Evolutionary conservation across 2,113 vertebrate species (phyloP), one percentile per base, ranked within the genome.

Genomic region (Platysternon megacephalum): DNA sequence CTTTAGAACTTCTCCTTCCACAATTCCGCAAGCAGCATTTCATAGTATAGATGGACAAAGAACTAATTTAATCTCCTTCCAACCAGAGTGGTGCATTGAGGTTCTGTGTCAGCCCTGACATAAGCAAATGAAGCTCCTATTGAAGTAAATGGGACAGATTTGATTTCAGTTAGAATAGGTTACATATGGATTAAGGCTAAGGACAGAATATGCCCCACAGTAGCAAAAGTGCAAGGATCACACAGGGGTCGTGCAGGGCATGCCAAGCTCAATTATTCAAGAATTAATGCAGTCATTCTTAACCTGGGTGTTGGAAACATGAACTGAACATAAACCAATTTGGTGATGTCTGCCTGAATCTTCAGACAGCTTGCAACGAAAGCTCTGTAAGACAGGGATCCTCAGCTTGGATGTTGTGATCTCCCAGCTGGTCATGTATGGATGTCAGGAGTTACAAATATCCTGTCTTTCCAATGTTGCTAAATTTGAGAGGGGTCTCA

Each of bases 141-240:
- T 5, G 0, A 58, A 84, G 11, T 5, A n/a, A 5, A 32, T 1
- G 1, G 1, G 2, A 79, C n/a, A 65, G 2, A 53, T 22, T 58
- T 21, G n/a, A 42, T 2, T 0, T 0, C 4, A 9, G 6, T 9
- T 35, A 58, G 19, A 55, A 56, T 21, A 52, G 86, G 78, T 5
- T 14, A 46, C 42, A 78, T 42, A 22, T 9, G 44, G 10, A 19
- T 32, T 52, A 42, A 24, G 11, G 72, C 16, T 16, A 89, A 91
- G 89, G 93, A 35, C 5, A 58, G 22, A 3, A 6, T 39, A 4
- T 9, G 22, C 3, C 10, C 35, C 44, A 26, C 1, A 49, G 11
- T 0, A 51, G 13, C 19, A 51, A 80, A 24, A 0, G 5, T n/a
- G 28, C 11, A 10, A 1, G 11, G 56, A 19, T 44, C 42, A 78